Evolutionary conservation across 2,797 vertebrate species (phyloP).

Genomic region (Phataginus tricuspis): DNA sequence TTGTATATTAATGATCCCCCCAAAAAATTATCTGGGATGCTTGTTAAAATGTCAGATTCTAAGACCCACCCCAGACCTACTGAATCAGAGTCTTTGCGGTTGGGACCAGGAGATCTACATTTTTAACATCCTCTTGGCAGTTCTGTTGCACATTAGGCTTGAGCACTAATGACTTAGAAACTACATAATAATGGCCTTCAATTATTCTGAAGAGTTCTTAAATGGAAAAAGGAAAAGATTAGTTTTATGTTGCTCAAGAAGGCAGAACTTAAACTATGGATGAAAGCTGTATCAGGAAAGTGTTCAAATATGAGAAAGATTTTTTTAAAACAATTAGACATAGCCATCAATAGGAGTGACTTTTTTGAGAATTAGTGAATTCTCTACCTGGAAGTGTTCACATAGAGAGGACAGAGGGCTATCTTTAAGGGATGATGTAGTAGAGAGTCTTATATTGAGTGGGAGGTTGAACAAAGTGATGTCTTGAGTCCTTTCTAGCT

Average conservation of each 20-base stretch:
- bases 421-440: not conserved
- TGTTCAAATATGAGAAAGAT: not conserved
- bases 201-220: not conserved
- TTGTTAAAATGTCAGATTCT: conserved; percentile 18
- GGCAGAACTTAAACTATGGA: not conserved
- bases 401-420: not conserved
- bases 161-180: conserved; percentile 26
- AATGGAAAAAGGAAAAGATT: not conserved
- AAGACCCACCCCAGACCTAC: not conserved
- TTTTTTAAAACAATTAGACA: not conserved
- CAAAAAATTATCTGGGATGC: not conserved
- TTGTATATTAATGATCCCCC: too few species aligned
- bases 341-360: not conserved
- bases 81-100: not conserved
- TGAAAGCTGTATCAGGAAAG: not conserved
- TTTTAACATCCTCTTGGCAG: not conserved
- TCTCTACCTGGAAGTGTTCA: not conserved
- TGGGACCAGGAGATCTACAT: not conserved
- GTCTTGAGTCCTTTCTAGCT: not conserved
- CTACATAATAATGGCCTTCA: not conserved
- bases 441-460: not conserved
- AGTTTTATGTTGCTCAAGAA: not conserved
- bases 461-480: conserved; percentile 9
- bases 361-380: not conserved
- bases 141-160: not conserved